phyloP scores from a whole-genome alignment of 1,140 invertebrate species.

The Caerostris extrusa region DNA sequence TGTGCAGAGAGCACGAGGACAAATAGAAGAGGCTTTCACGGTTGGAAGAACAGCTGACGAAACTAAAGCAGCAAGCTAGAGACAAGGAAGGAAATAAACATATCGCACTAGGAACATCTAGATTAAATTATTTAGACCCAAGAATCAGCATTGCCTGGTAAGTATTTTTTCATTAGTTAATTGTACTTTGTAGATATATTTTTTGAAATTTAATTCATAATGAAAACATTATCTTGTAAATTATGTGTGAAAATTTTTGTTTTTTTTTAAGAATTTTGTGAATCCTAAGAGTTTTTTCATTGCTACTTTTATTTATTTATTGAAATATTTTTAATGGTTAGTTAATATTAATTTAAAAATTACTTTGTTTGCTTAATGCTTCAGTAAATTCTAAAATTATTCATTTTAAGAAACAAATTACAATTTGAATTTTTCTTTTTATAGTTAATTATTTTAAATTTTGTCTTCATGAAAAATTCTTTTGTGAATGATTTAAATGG shows the following conservation, averaged over 20 bases:
- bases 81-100: constrained; percentile 99
- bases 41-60: constrained; percentile 94
- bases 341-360: not conserved
- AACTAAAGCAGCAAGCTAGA: constrained; percentile 97
- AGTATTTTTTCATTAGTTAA: constrained; percentile 79
- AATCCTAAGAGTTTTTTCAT: no score
- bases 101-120: constrained; percentile 99
- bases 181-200: no score
- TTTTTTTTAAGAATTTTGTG: no score
- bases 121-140: constrained; percentile 99
- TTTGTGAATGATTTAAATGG: not conserved
- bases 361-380: not conserved
- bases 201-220: not conserved
- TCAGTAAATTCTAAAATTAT: not conserved
- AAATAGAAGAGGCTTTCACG: constrained; percentile 94
- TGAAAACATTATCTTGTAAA: no score
- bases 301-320: no score
- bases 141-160: constrained; percentile 99
- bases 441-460: no score
- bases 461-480: no score
- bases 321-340: no score
- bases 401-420: no score
- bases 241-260: no score
- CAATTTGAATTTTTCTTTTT: no score
- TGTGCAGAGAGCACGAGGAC: constrained; percentile 87